These are phyloP conservation scores for Bombus sibiricus DNA, from an alignment of 1,140 invertebrate genomes.

Conservation along the genomic window DNA sequence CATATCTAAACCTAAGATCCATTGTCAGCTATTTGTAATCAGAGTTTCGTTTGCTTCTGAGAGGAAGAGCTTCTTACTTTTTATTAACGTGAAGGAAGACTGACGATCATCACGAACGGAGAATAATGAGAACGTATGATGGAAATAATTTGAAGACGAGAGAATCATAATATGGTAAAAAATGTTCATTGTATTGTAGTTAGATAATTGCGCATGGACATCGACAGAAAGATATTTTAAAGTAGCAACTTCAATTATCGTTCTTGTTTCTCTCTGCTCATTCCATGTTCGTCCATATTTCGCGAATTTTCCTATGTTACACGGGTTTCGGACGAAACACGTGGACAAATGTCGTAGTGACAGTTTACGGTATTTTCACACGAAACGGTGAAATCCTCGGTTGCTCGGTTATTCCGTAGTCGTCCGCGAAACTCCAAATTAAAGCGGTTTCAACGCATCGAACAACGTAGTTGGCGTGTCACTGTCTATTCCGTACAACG, in stretches of 20 bases:
- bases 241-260: not conserved
- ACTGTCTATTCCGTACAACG: not conserved
- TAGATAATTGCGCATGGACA: no score
- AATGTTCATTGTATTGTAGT: no score
- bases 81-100: no score
- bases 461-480: not conserved
- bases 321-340: not conserved
- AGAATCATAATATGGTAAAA: no score
- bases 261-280: not conserved
- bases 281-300: not conserved
- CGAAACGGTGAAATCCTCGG: conserved; percentile 29
- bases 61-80: no score
- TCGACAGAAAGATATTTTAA: not conserved
- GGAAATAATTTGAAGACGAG: no score
- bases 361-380: conserved; percentile 31
- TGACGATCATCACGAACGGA: no score
- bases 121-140: no score
- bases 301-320: not conserved
- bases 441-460: conserved; percentile 21
- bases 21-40: no score
- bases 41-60: no score
- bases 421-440: conserved; percentile 26
- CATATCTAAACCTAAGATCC: no score
- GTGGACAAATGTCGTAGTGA: not conserved
- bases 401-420: not conserved